Evolutionary conservation across 2,888 invertebrate species (phyloP), one percentile per base, ranked within the genome.

Genomic region (Hyposoter didymator): DNA sequence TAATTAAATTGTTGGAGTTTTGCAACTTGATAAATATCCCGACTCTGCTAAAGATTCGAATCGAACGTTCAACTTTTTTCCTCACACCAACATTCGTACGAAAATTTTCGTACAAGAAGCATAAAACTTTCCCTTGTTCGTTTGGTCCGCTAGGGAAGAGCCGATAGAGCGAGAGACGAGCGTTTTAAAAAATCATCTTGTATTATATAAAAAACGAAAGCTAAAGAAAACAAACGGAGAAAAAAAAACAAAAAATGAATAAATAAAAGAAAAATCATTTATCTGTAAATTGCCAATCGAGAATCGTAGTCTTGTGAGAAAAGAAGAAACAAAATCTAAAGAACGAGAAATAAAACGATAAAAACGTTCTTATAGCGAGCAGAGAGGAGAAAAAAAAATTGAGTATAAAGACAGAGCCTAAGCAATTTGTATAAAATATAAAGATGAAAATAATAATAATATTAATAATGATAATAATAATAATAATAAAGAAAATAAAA

Each of bases 391-490:
- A 70, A 39, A 52, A 59, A 47, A 81, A 82, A 85, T 78, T 64
- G 47, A 52, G 76, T 85, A 74, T 74, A 52, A 67, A 66, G 64
- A 74, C 78, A 88, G 89, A 90, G 91, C 90, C 90, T 91, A 91
- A 90, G 87, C 90, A 90, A 90, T 91, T 91, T 91, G 91, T 91
- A 91, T 90, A 90, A 91, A 66, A 66, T 52, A 79, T 75, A 79
- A 89, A 87, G 86, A 88, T 85, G 74, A 86, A 79, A 66, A 87
- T 84, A 78, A 82, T 76, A 85, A 78, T 76, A 85, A 78, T 82
- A 85, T 84, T 82, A 80, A 75, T 43, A 82, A 55, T 82, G 59
- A 49, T 73, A 82, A 8, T 28, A 62, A 59, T 82, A 62, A 59
- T 82, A 59, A 52, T 70, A 73, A 76, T 17, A 52, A 69, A 32